Evolutionary conservation across 2,797 vertebrate species (phyloP).

Genomic region (Etheostoma perlongum): DNA sequence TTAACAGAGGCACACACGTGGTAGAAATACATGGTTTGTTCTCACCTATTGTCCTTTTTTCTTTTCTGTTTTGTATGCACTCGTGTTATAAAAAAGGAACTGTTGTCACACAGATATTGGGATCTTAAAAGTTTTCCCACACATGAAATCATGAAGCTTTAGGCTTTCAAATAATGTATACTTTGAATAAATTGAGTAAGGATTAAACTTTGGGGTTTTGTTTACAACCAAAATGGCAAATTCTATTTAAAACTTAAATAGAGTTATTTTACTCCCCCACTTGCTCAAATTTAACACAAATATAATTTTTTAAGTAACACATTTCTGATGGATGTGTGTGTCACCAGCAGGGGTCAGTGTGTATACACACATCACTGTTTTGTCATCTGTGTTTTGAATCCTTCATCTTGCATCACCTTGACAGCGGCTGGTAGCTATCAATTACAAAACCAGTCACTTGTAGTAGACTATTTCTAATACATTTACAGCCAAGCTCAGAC

Average conservation of each 20-base stretch:
- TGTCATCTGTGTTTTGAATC: slow-evolving; percentile 33
- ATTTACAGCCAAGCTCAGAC: slow-evolving; percentile 8
- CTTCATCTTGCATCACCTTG: slow-evolving; percentile 46
- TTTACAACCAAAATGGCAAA: background rate
- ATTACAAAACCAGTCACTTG: slow-evolving; percentile 10
- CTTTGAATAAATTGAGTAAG: background rate
- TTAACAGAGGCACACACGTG: background rate
- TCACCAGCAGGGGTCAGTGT: slow-evolving; percentile 84
- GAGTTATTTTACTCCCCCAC: background rate
- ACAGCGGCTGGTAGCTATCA: slow-evolving; percentile 30
- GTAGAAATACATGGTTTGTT: background rate
- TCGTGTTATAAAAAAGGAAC: background rate
- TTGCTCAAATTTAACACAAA: background rate
- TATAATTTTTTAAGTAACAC: background rate
- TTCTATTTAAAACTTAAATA: background rate
- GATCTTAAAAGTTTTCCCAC: background rate
- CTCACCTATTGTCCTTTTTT: background rate
- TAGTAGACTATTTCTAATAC: background rate
- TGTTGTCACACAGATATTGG: background rate
- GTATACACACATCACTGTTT: slow-evolving; percentile 56
- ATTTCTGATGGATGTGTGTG: slow-evolving; percentile 16
- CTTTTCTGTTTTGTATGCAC: background rate
- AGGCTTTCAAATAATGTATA: background rate
- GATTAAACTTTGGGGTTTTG: background rate
- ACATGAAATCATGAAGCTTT: background rate